These are phyloP conservation scores for Euborellia annulipes DNA, from an alignment of 1,140 invertebrate genomes.

Conservation along the genomic window DNA sequence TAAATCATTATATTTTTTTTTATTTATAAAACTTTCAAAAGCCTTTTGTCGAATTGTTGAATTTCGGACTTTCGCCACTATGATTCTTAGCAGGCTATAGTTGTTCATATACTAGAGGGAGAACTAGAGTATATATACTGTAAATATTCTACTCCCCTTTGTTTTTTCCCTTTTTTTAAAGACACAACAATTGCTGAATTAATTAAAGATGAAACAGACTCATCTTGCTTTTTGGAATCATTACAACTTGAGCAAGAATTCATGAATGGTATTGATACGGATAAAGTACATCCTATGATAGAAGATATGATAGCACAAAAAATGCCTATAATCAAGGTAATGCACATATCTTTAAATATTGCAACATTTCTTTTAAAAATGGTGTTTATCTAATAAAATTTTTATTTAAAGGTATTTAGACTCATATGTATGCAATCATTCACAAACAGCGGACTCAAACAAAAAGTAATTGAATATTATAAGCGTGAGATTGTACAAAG, in stretches of 20 bases:
- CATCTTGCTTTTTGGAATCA: constrained; percentile 45
- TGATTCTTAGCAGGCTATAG: no score
- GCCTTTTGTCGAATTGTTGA: no score
- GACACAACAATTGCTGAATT: constrained; percentile 62
- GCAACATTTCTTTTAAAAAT: background rate
- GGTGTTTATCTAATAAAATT: background rate
- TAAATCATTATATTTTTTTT: no score
- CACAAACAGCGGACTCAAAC: constrained; percentile 77
- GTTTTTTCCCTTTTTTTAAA: no score
- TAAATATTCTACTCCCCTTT: no score
- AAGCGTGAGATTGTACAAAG: constrained; percentile 82
- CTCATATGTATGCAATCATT: constrained; percentile 80
- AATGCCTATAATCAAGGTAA: constrained; percentile 56
- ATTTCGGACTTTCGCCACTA: no score
- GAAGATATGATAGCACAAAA: constrained; percentile 81
- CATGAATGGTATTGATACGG: constrained; percentile 77
- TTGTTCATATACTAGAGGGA: no score
- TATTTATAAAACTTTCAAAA: no score
- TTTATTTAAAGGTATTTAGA: constrained; percentile 49
- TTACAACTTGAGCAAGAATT: constrained; percentile 77
- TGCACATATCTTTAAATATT: background rate
- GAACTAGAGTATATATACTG: no score
- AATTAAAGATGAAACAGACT: constrained; percentile 52
- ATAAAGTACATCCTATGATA: constrained; percentile 73
- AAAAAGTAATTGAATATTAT: constrained; percentile 79